phyloP scores from a whole-genome alignment of 2,113 vertebrate genomes.

The Corvus hawaiiensis region DNA sequence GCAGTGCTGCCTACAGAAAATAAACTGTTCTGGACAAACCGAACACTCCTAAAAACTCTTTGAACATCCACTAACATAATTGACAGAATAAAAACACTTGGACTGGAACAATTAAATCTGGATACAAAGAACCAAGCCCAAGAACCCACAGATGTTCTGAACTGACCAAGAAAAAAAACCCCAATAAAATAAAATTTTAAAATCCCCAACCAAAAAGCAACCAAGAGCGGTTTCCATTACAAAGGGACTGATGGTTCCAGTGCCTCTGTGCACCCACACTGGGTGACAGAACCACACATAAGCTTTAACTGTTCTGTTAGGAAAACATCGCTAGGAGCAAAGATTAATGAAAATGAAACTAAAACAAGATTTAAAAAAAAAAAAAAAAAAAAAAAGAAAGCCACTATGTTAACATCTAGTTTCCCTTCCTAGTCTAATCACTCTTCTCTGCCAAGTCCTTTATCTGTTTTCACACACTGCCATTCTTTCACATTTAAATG shows the following conservation, averaged over 20 bases:
- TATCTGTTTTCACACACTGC: not conserved
- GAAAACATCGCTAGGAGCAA: not conserved
- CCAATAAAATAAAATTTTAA: not conserved
- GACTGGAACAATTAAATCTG: not conserved
- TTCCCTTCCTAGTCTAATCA: not conserved
- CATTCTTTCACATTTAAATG: not conserved
- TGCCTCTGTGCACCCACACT: not conserved
- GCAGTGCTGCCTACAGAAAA: not conserved
- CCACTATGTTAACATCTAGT: not conserved
- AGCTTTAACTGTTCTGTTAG: not conserved
- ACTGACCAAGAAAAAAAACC: not conserved
- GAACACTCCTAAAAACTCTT: not conserved
- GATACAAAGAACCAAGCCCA: not conserved
- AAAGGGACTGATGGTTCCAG: not conserved
- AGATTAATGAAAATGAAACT: not conserved
- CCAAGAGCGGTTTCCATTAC: not conserved
- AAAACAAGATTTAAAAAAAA: not conserved
- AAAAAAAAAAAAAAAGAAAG: not conserved
- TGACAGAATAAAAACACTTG: not conserved
- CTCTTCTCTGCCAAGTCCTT: not conserved
- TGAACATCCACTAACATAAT: not conserved
- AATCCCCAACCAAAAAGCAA: not conserved
- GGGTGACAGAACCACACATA: not conserved
- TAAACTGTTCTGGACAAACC: not conserved
- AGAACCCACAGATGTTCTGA: not conserved